These are phyloP conservation scores for Brenthis daphne DNA, from an alignment of 2,888 invertebrate species.

Conservation along the genomic window DNA sequence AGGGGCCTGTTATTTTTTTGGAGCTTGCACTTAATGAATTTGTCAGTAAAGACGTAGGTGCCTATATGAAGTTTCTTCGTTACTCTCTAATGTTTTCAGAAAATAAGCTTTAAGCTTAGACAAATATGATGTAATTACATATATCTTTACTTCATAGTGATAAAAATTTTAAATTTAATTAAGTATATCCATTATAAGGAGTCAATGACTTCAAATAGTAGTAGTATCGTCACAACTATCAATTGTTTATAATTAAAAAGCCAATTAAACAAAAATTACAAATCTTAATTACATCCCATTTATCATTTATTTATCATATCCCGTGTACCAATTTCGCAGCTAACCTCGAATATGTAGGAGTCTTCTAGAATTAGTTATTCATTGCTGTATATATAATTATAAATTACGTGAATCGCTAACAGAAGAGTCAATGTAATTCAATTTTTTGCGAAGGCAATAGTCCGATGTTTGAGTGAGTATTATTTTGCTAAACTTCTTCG, in stretches of 20 bases:
- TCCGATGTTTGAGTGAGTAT: background rate
- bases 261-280: constrained; percentile 34
- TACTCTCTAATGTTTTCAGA: no score
- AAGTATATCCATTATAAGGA: background rate
- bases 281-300: constrained; percentile 19
- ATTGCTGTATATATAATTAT: background rate
- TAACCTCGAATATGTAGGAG: background rate
- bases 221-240: constrained; percentile 15
- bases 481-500: constrained; percentile 13
- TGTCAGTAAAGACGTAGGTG: no score
- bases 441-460: background rate
- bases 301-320: background rate
- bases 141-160: no score
- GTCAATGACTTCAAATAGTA: constrained; percentile 34
- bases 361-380: constrained; percentile 9
- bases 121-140: no score
- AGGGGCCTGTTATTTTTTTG: no score
- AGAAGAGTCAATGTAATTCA: constrained; percentile 28
- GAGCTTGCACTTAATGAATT: no score
- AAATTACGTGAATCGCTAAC: background rate
- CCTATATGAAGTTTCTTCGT: no score
- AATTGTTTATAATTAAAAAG: constrained; percentile 39
- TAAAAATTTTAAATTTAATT: constrained; percentile 6
- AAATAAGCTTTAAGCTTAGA: no score
- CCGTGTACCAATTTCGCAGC: background rate